A percentile compares a stretch with the other conserved stretches of the same genome.
Evolutionary conservation across 2,113 vertebrate species (phyloP).

Genomic region (Pangasianodon gigas): DNA sequence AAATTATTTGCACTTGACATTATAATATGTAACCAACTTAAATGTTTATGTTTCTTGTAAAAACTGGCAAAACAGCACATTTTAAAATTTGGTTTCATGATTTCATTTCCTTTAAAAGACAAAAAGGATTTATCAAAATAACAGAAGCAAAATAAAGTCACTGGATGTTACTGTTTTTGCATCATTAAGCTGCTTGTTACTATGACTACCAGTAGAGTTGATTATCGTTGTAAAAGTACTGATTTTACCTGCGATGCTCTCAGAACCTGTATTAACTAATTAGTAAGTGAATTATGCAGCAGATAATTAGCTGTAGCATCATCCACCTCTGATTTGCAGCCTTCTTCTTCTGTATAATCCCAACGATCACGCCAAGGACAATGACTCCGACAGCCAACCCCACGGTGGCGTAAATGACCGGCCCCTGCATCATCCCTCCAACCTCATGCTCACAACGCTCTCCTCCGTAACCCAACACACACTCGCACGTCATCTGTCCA

Average conservation of each 20-base stretch:
- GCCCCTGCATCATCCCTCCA: constrained; percentile 56
- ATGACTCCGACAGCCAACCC: constrained; percentile 64
- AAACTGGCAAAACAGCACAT: too few relatives aligned
- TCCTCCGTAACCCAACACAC: constrained; percentile 69
- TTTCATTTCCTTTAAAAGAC: too few relatives aligned
- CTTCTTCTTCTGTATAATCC: constrained; percentile 60
- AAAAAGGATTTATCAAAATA: too few relatives aligned
- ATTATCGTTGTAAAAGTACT: background rate
- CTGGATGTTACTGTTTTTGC: too few relatives aligned
- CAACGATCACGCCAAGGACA: constrained; percentile 50
- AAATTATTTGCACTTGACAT: too few relatives aligned
- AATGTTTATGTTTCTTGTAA: too few relatives aligned
- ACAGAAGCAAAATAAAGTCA: too few relatives aligned
- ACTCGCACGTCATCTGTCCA: constrained; percentile 69
- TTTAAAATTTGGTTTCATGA: too few relatives aligned
- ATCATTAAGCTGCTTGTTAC: background rate
- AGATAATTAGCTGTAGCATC: background rate
- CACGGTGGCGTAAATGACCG: constrained; percentile 62
- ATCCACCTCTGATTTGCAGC: constrained; percentile 63
- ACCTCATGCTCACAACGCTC: constrained; percentile 74
- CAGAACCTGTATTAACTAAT: background rate
- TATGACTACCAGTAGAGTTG: background rate
- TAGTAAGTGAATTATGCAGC: background rate
- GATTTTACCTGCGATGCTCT: background rate
- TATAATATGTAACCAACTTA: too few relatives aligned